Percentiles rank a stretch among this genome's conserved stretches.
Conservation (phyloP, 2,888 invertebrate species). For the Orthonychiurus folsomi region DNA sequence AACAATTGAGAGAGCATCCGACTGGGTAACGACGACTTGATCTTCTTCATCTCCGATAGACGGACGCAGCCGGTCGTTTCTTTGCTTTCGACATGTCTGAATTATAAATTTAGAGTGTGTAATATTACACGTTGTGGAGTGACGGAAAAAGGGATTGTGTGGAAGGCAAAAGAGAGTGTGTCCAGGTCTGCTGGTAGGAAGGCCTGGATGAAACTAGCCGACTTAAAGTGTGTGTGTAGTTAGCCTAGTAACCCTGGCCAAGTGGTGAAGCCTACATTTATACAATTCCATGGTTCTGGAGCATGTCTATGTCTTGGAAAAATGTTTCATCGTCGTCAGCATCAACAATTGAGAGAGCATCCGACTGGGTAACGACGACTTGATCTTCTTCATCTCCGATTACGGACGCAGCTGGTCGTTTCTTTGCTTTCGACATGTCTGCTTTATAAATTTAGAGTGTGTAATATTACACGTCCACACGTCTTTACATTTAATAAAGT, state of each 20-base stretch:
- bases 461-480: too few species aligned
- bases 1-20: slow-evolving; percentile 5
- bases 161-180: too few species aligned
- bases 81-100: slow-evolving; percentile 24
- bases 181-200: too few species aligned
- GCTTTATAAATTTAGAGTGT: too few species aligned
- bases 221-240: too few species aligned
- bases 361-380: slow-evolving; percentile 40
- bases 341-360: slow-evolving; percentile 41
- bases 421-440: slow-evolving; percentile 24
- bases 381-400: slow-evolving; percentile 41
- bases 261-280: too few species aligned
- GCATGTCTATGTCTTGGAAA: slow-evolving; percentile 65
- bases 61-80: slow-evolving; percentile 15
- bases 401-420: slow-evolving; percentile 11
- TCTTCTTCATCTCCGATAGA: slow-evolving; percentile 35
- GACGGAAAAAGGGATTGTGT: too few species aligned
- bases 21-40: slow-evolving; percentile 44
- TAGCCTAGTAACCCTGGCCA: too few species aligned
- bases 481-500: too few species aligned
- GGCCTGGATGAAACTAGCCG: too few species aligned
- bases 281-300: slow-evolving; percentile 53
- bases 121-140: too few species aligned
- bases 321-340: slow-evolving; percentile 58
- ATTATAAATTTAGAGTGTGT: too few species aligned